Base-by-base conservation (phyloP, 2,888 invertebrate genomes). In the Papilio elwesi region DNA sequence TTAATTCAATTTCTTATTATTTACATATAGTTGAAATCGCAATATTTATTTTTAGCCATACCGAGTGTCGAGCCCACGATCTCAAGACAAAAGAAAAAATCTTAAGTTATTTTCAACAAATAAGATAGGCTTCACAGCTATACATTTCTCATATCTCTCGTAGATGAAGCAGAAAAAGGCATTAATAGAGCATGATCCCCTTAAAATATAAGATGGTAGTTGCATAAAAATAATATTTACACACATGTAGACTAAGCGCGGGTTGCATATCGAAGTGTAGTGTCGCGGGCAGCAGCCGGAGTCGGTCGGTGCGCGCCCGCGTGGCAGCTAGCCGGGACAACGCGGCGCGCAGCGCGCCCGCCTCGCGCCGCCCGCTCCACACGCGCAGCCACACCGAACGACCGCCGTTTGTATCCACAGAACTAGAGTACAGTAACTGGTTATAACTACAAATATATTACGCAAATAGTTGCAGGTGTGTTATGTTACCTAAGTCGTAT, bases 221-320 rank as follows among this genome's bases (percentile, higher is more conserved):
- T 66, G 13, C 12, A 55, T 43, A 53, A 47, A 51, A 63, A 63
- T 78, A 62, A 62, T 62, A 62, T 62, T 62, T 62, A 62, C 59
- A 62, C 59, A 62, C 97, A 93, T 96, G 95, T 76, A 97, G 89
- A 79, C 95, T 95, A 0, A 97, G 90, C 0, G 96, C 95, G 0
- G 97, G 96, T 79, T 96, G 96, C 89, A 96, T 96, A 74, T 96
- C 95, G 76, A 97, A 96, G 71, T 95, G 95, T 79, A 96, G 94
- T 79, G 95, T 95, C 74, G 96, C 95, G 0, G 96, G 95, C 13
- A 89, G 78, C 6, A 90, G 80, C 2, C 86, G 85, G 74, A 89
- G 78, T 0, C 83, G 81, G 76, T 86, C 88, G 0, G 85, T 82
- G 48, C 85, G 85, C 2, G 85, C 79, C 16, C 85, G 83, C 68